phyloP scores from a whole-genome alignment of 1,140 invertebrate genomes.

The Brachionus paranguensis region DNA sequence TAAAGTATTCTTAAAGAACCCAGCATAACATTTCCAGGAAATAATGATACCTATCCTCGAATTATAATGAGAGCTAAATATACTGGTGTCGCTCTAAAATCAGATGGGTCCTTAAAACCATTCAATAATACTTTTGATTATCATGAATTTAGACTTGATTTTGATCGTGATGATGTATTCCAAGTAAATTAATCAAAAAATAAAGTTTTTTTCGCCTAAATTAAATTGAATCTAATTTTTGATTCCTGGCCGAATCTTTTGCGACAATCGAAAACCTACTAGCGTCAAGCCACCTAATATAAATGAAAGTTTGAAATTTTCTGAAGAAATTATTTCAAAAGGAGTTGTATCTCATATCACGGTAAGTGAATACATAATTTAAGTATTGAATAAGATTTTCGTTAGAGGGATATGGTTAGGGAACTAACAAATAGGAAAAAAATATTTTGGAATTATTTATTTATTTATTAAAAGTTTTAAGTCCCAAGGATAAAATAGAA shows the following conservation, averaged over 20 bases:
- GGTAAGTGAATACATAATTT: background rate
- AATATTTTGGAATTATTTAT: no score
- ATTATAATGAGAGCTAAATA: conserved; percentile 10
- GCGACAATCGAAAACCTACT: background rate
- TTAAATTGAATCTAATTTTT: background rate
- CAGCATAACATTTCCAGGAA: background rate
- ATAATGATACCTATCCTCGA: background rate
- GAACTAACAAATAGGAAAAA: no score
- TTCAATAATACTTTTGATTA: conserved; percentile 10
- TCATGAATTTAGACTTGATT: conserved; percentile 8
- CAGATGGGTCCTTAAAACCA: background rate
- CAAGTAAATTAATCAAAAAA: background rate
- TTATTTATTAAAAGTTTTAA: no score
- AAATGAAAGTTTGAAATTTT: conserved; percentile 1
- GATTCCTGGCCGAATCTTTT: background rate
- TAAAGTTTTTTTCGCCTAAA: background rate
- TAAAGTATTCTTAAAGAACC: background rate
- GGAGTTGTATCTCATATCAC: background rate
- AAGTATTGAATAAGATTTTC: no score
- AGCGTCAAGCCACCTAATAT: background rate
- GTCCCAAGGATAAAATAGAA: no score
- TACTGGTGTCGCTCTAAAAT: background rate
- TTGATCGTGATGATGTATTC: conserved; percentile 10
- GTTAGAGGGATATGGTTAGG: no score
- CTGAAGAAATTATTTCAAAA: conserved; percentile 19